A percentile compares a stretch with the other conserved stretches of the same genome.
Conservation (phyloP, 23 tunicate species). For the Ascidia mentula region DNA sequence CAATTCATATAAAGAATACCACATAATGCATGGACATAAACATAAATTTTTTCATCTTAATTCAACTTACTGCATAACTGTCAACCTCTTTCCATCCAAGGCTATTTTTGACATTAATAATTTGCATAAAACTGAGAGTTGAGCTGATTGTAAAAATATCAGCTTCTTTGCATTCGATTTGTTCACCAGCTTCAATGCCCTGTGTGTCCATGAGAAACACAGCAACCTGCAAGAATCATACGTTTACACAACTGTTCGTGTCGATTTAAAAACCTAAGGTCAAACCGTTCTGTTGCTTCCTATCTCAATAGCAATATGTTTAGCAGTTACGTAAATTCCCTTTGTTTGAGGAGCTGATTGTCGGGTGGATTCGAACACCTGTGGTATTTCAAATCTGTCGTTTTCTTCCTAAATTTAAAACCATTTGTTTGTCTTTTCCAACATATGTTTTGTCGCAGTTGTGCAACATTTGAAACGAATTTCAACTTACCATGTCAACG, state of each 20-base stretch:
- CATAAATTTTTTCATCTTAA: too few species aligned
- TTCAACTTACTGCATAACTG: background rate
- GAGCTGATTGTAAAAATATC: background rate
- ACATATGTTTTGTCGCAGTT: too few species aligned
- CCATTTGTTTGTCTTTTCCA: too few species aligned
- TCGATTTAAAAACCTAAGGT: too few species aligned
- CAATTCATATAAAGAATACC: too few species aligned
- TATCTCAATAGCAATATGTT: too few species aligned
- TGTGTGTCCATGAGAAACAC: background rate
- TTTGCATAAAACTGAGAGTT: background rate
- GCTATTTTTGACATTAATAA: background rate
- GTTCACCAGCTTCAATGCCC: background rate
- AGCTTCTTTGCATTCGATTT: background rate
- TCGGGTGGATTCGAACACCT: background rate
- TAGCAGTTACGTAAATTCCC: background rate
- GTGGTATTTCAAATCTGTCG: background rate
- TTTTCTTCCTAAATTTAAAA: conserved; percentile 7
- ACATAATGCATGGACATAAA: too few species aligned
- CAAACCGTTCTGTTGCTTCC: too few species aligned
- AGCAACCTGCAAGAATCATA: too few species aligned
- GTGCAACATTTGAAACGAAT: too few species aligned
- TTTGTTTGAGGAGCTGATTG: background rate
- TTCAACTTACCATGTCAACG: too few species aligned
- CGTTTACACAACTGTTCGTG: too few species aligned
- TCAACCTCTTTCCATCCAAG: background rate